These are phyloP conservation scores for Agrotis exclamationis DNA, from an alignment of 2,888 invertebrate genomes.

Conservation along the genomic window DNA sequence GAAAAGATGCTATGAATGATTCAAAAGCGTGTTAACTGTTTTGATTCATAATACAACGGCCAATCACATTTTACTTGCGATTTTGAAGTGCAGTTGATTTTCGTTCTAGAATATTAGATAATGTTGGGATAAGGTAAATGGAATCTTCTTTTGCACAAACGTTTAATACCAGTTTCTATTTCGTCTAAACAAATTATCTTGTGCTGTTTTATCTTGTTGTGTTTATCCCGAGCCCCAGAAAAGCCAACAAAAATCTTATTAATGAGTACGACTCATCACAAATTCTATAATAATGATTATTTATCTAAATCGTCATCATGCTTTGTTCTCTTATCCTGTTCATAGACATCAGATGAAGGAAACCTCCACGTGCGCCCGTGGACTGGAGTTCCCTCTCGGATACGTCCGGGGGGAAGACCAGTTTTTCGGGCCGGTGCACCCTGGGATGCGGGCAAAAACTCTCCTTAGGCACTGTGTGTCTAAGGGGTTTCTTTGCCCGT, in stretches of 20 bases:
- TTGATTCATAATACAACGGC: no score
- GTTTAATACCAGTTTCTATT: slow-evolving; percentile 1
- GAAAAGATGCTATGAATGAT: not conserved
- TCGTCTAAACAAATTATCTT: slow-evolving; percentile 25
- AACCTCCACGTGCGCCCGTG: no score
- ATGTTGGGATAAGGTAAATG: not conserved
- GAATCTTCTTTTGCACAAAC: not conserved
- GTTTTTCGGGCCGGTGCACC: no score
- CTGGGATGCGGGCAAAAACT: no score
- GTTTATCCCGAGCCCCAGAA: slow-evolving; percentile 1
- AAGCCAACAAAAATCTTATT: slow-evolving; percentile 22
- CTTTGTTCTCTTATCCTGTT: no score
- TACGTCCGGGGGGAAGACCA: no score
- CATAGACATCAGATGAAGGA: no score
- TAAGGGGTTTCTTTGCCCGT: no score
- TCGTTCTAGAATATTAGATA: not conserved
- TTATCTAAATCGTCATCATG: slow-evolving; percentile 49
- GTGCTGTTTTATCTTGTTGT: not conserved
- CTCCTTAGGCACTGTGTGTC: no score
- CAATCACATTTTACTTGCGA: no score
- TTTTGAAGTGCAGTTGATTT: not conserved
- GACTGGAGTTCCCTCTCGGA: no score
- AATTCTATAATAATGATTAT: slow-evolving; percentile 43
- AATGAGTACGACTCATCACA: slow-evolving; percentile 37
- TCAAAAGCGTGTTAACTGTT: no score